Evolutionary conservation across 2,888 invertebrate species (phyloP).

Genomic region (Platycnemis pennipes): DNA sequence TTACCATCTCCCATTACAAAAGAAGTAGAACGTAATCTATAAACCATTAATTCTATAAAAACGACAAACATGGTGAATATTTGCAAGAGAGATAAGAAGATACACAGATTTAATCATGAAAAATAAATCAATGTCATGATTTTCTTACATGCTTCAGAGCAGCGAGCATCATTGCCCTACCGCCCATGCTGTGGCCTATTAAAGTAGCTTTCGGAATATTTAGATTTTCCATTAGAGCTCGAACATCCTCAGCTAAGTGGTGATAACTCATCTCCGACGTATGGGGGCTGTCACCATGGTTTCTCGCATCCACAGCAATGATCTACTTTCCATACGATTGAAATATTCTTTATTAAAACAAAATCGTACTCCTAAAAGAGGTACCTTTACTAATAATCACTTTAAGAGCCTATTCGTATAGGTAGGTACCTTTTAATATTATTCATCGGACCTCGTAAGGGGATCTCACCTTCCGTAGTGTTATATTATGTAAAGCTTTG

Average conservation of each 20-base stretch:
- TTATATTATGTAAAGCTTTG: conserved; percentile 85
- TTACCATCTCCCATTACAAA: not conserved
- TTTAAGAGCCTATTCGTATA: not conserved
- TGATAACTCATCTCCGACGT: conserved; percentile 86
- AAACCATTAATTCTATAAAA: not conserved
- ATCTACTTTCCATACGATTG: conserved; percentile 79
- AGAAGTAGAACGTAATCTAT: not conserved
- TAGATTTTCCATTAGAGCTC: conserved; percentile 84
- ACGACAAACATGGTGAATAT: conserved; percentile 44
- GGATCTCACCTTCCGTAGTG: conserved; percentile 82
- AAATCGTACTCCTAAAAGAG: not conserved
- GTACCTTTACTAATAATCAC: conserved; percentile 24
- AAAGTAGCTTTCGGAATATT: conserved; percentile 84
- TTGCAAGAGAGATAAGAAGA: not conserved
- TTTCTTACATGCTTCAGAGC: conserved; percentile 86
- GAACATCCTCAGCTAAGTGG: conserved; percentile 88
- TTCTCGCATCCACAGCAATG: conserved; percentile 92
- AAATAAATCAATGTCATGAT: not conserved
- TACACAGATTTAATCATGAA: not conserved
- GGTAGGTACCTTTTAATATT: conserved; percentile 5
- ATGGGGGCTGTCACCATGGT: conserved; percentile 97
- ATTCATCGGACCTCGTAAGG: not conserved
- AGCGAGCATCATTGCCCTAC: conserved; percentile 92
- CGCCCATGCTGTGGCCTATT: conserved; percentile 98
- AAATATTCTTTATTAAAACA: conserved; percentile 69